phyloP scores from a whole-genome alignment of 2,113 vertebrate species.

The Silurus meridionalis region DNA sequence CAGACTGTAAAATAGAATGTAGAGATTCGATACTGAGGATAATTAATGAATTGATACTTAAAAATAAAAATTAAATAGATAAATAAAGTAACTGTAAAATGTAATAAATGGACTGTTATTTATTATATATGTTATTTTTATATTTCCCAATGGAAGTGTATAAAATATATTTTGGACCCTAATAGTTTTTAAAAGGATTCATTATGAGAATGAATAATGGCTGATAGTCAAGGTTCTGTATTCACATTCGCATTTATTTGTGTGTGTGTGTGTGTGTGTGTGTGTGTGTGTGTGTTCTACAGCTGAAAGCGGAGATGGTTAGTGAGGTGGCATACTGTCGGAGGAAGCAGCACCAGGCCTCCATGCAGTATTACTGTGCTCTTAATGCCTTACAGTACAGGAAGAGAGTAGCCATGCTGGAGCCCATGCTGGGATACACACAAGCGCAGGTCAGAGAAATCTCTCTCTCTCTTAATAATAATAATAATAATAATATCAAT shows the following conservation, averaged over 20 bases:
- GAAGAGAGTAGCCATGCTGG: constrained; percentile 91
- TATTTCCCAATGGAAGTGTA: too few species aligned
- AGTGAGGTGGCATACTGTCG: constrained; percentile 88
- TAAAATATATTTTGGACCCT: too few species aligned
- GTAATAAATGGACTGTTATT: not conserved
- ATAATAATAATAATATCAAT: too few species aligned
- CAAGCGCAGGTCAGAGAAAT: constrained; percentile 79
- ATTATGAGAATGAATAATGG: not conserved
- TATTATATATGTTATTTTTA: too few species aligned
- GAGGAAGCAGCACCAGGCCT: constrained; percentile 92
- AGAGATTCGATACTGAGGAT: too few species aligned
- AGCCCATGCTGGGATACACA: constrained; percentile 92
- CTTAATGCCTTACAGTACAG: constrained; percentile 94
- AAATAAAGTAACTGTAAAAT: not conserved
- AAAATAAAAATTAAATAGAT: not conserved
- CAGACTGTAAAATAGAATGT: too few species aligned
- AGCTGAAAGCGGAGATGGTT: constrained; percentile 87
- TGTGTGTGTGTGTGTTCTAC: constrained; percentile 31
- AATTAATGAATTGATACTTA: too few species aligned
- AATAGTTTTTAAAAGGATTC: too few species aligned
- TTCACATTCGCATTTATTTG: not conserved
- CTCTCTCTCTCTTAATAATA: not conserved
- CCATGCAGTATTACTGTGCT: constrained; percentile 94
- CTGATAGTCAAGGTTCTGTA: not conserved
- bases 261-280: too few species aligned